Base-by-base conservation (phyloP, 2,888 invertebrate genomes). In the Aphodius sticticus region DNA sequence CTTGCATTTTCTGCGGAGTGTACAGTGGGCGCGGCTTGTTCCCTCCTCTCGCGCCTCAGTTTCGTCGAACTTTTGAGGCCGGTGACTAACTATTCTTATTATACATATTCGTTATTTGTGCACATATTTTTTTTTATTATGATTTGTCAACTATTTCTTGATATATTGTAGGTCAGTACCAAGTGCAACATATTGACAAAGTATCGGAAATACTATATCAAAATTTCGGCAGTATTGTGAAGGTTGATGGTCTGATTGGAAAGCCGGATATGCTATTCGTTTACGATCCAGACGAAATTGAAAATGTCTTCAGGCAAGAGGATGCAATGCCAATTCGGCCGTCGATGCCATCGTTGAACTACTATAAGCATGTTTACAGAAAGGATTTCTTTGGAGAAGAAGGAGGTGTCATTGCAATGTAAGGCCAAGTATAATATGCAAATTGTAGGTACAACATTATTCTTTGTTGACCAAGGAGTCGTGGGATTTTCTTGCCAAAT, bases 371-470 rank as follows among this genome's bases (percentile, higher is more conserved):
- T 84, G 92, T 91, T 0, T 87, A 94, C 74, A 89, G 93, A 81
- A 93, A 92, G 86, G 92, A 94, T 76, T 94, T 94, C 86, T 95
- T 95, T 84, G 92, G 92, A 0, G 92, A 92, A 81, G 90, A 92
- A 77, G 93, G 93, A 0, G 95, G 95, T 75, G 93, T 95, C 6
- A 94, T 95, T 83, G 94, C 94, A 3, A 94, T 94, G 95, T 95
- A 89, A 92, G 93, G 90, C 53, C 6, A 15, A 26, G 3, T 26
- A 26, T 3, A 26, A 26, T 26, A 26, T 26, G 3, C 26, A 26
- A 26, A 26, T 26, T 26, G 26, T 26, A 26, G 26, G 26, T 26
- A 26, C 26, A 26, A 26, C 26, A 26, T 26, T 26, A 26, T 26
- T 26, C 26, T 26, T 26, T 1, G 26, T 26, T 26, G 26, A 26